These are phyloP conservation scores for Squalus acanthias DNA, from an alignment of 2,797 vertebrate genomes.

Conservation along the genomic window DNA sequence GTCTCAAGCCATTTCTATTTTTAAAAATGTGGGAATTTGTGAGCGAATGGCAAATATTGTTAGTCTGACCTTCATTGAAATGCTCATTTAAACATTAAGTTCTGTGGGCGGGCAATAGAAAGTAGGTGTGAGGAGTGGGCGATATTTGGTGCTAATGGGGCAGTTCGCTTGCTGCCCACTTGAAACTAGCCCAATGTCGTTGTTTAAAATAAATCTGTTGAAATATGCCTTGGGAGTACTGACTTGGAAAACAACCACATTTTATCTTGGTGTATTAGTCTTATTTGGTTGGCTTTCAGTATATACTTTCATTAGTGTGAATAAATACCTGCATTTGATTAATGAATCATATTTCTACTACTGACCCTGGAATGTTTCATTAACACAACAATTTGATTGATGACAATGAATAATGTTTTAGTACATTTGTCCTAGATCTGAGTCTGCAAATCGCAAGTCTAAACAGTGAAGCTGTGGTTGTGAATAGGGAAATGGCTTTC, in stretches of 20 bases:
- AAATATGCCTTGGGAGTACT: neutral
- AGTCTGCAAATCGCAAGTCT: neutral
- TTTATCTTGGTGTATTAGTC: neutral
- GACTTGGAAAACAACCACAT: neutral
- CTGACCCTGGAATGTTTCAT: neutral
- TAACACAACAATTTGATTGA: neutral
- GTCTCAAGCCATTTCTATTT: neutral
- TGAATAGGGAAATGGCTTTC: neutral
- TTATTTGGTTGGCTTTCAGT: neutral
- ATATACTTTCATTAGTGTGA: neutral
- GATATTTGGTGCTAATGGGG: neutral
- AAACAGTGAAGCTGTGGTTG: too few species aligned
- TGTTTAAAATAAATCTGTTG: neutral
- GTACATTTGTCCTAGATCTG: neutral
- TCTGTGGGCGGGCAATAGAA: neutral
- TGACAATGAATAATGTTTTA: neutral
- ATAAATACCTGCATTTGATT: conserved; percentile 15
- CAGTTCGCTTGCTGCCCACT: neutral
- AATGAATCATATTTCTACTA: neutral
- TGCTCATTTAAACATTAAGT: neutral
- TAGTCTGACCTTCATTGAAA: neutral
- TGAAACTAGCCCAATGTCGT: neutral
- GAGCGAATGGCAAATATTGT: neutral
- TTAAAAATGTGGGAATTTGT: neutral
- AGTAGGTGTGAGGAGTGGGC: neutral